These are phyloP conservation scores for Hydraecia micacea DNA, from an alignment of 2,888 invertebrate species.

Conservation along the genomic window DNA sequence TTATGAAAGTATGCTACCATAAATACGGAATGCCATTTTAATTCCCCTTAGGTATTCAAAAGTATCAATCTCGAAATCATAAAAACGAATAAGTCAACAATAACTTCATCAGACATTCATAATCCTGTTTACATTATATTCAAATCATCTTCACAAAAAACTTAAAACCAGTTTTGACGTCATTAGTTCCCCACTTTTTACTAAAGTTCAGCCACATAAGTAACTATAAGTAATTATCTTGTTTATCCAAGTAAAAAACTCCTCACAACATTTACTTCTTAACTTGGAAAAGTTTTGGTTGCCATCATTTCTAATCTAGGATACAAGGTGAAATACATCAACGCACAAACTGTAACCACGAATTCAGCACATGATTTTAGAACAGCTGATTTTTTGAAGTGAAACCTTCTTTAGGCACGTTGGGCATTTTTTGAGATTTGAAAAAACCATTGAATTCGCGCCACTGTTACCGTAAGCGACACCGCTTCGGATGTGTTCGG, in stretches of 20 bases:
- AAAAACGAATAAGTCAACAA: neutral
- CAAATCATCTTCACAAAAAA: conserved; percentile 28
- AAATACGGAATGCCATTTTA: neutral
- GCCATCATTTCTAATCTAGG: neutral
- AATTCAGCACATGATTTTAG: neutral
- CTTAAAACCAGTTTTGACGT: conserved; percentile 19
- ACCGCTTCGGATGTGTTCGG: no score
- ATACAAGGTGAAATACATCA: no score
- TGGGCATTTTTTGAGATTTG: no score
- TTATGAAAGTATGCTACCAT: neutral
- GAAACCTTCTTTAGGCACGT: no score
- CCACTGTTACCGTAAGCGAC: no score
- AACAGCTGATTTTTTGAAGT: neutral
- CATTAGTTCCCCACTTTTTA: conserved; percentile 47
- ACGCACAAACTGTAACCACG: neutral
- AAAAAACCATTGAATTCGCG: no score
- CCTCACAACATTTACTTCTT: neutral
- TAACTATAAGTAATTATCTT: conserved; percentile 16
- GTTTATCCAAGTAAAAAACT: conserved; percentile 14
- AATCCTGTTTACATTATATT: neutral
- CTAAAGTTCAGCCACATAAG: conserved; percentile 3
- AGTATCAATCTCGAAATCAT: neutral
- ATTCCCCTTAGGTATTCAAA: neutral
- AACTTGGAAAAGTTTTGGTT: neutral
- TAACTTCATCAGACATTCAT: neutral